Conservation (phyloP, 1,140 invertebrate species). For the Halesus radiatus region DNA sequence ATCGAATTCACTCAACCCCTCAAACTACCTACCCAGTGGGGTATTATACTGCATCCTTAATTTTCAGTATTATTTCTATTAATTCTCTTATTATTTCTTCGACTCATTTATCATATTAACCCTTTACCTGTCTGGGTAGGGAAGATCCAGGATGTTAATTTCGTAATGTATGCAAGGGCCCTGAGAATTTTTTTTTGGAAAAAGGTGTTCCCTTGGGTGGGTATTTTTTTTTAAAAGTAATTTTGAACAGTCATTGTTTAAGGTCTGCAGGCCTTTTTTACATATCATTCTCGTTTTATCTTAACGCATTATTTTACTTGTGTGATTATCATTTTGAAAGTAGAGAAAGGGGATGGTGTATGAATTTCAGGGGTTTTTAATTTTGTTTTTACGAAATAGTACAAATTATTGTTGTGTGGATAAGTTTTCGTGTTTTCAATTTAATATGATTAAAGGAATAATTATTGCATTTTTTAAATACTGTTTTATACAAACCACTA, state of each 20-base stretch:
- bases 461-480: no score
- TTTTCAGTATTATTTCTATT: constrained; percentile 40
- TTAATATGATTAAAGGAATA: no score
- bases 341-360: not conserved
- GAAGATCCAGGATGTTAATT: constrained; percentile 29
- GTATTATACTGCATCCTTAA: constrained; percentile 26
- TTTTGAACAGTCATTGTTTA: constrained; percentile 31
- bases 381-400: no score
- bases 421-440: no score
- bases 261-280: not conserved
- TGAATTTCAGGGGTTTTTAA: not conserved
- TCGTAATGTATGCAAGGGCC: constrained; percentile 38
- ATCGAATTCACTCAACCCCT: constrained; percentile 12
- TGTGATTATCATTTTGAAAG: not conserved
- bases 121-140: not conserved
- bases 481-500: no score
- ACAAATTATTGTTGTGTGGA: no score
- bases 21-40: not conserved
- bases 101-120: constrained; percentile 23
- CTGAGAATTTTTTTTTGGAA: constrained; percentile 21
- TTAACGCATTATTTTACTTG: not conserved
- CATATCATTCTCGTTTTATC: constrained; percentile 15
- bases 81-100: constrained; percentile 22
- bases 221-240: constrained; percentile 5
- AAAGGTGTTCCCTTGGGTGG: constrained; percentile 14